Evolutionary conservation across 2,888 invertebrate species (phyloP).

Genomic region (Cephus pulcher): DNA sequence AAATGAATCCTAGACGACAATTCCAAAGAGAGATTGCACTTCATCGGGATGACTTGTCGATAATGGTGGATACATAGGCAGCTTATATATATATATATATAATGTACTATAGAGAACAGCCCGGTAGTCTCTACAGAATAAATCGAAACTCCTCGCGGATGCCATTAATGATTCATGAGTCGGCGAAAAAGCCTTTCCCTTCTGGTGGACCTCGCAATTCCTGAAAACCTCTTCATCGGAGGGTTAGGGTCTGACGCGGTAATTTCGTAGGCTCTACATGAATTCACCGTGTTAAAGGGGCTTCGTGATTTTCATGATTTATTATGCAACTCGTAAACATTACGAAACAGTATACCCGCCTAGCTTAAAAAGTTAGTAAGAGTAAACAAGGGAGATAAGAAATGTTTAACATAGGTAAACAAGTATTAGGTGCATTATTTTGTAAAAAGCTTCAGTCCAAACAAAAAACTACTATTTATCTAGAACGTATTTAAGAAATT

Average conservation of each 20-base stretch:
- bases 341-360: background rate
- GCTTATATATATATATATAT: background rate
- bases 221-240: background rate
- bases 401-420: background rate
- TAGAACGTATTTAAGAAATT: too few species aligned
- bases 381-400: background rate
- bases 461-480: too few species aligned
- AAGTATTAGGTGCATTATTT: background rate
- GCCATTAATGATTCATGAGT: constrained; percentile 6
- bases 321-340: background rate
- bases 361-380: background rate
- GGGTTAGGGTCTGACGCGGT: background rate
- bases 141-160: background rate
- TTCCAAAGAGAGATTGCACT: background rate
- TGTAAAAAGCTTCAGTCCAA: background rate
- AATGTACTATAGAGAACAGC: background rate
- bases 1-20: background rate
- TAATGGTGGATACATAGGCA: background rate
- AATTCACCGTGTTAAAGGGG: background rate
- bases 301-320: background rate
- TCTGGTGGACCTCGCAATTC: background rate
- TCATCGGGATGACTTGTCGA: background rate
- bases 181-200: background rate
- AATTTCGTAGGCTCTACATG: background rate
- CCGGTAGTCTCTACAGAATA: background rate